Evolutionary conservation across 30 jellyfish, hydroid and myxozoan species (phyloP), one percentile per base, ranked within the genome.

Genomic region (Phacellophora camtschatica): DNA sequence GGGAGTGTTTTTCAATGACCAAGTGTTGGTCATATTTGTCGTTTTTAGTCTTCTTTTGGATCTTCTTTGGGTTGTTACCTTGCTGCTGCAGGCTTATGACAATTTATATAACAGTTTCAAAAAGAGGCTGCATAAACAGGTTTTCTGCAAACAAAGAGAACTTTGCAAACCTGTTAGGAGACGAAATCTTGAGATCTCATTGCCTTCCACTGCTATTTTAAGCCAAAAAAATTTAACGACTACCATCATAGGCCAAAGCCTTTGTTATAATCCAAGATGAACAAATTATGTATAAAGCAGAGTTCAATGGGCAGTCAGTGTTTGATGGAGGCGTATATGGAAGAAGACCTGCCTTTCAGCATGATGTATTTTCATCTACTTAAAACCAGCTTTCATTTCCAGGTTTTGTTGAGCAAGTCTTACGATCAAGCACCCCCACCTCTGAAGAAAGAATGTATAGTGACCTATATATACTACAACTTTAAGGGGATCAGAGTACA

Each of bases 301-400:
- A 62, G 53, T 62, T 62, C 57, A 62, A 62, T 62, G 76, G 35
- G 76, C 57, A 62, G 76, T 62, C 76, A 46, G 25, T 46, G 59
- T 46, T 46, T 46, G 59, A 5, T 62, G 76, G 53, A 13, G 76
- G 76, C 29, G 53, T 62, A 32, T 29, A 62, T 62, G 76, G 76
- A 62, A 62, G 57, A 63, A 63, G 77, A 31, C 77, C 77, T 23
- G 71, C 41, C 35, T 20, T 56, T 23, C 71, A 20, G 35, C 71
- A 28, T 8, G 41, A 56, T 56, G 43, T 56, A 46, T 46, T 46
- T 46, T 46, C 61, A 46, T 46, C 61, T 46, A 46, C 61, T 29
- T 29, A 46, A n/a, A n/a, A 46, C 61, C 61, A 46, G 24, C 61
- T 29, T 46, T 46, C 61, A 12, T 46, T 16, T 46, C 61, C 23